Evolutionary conservation across 1,140 invertebrate genomes (phyloP).

Genomic region (Heterodera schachtii): DNA sequence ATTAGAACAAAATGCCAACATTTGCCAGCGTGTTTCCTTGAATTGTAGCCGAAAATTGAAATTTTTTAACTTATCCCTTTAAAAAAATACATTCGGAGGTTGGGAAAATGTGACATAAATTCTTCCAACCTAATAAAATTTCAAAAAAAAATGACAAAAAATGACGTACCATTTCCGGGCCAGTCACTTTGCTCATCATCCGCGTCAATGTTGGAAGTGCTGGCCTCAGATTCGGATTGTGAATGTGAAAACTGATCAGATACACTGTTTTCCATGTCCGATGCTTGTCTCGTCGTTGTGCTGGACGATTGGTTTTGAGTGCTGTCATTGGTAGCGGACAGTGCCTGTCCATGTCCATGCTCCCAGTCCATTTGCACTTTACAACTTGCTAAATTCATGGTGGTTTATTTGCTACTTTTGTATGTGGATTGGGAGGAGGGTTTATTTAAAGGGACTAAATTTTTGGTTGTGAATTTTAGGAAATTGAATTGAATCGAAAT

Average conservation of each 20-base stretch:
- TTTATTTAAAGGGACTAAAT: too few relatives aligned
- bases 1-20: too few relatives aligned
- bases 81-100: too few relatives aligned
- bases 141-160: neutral
- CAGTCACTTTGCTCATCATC: slow-evolving; percentile 42
- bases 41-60: too few relatives aligned
- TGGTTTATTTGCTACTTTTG: too few relatives aligned
- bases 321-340: neutral
- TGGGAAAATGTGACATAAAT: too few relatives aligned
- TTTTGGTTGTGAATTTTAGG: too few relatives aligned
- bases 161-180: slow-evolving; percentile 13
- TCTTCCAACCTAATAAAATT: neutral
- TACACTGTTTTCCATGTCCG: neutral
- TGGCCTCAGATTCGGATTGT: slow-evolving; percentile 3
- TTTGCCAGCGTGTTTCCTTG: too few relatives aligned
- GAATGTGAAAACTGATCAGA: slow-evolving; percentile 23
- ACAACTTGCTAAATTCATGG: neutral
- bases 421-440: too few relatives aligned
- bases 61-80: too few relatives aligned
- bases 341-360: neutral
- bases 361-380: slow-evolving; percentile 37
- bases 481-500: too few relatives aligned
- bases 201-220: slow-evolving; percentile 30
- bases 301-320: neutral
- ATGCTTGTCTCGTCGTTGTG: neutral